These are phyloP conservation scores for Leptopilina myrica DNA, from an alignment of 2,888 invertebrate genomes.

Conservation along the genomic window DNA sequence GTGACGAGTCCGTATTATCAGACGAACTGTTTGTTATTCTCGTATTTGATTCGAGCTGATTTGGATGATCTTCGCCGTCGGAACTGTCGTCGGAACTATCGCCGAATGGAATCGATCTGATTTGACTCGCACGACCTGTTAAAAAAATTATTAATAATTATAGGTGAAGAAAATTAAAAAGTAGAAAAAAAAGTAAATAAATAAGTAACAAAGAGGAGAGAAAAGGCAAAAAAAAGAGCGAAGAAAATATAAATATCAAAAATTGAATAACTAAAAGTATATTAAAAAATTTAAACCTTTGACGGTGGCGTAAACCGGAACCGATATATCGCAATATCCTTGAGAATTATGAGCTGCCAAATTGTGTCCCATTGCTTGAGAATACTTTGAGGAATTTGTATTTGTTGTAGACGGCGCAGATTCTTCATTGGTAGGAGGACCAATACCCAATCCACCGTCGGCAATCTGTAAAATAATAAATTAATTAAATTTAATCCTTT, in stretches of 20 bases:
- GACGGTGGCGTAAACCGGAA: slow-evolving; percentile 97
- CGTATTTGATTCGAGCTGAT: slow-evolving; percentile 79
- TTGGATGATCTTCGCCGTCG: slow-evolving; percentile 87
- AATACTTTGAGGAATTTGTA: slow-evolving; percentile 74
- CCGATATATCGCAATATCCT: slow-evolving; percentile 93
- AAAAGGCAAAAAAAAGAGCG: too few species aligned
- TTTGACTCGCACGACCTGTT: slow-evolving; percentile 90
- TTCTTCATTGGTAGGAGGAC: slow-evolving; percentile 72
- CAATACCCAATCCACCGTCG: slow-evolving; percentile 74
- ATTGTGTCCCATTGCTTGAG: slow-evolving; percentile 73
- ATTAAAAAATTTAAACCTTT: slow-evolving; percentile 79
- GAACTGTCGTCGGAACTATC: slow-evolving; percentile 97
- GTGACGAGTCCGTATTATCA: slow-evolving; percentile 80
- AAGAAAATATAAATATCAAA: not conserved
- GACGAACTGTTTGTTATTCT: slow-evolving; percentile 78
- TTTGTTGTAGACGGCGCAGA: slow-evolving; percentile 68
- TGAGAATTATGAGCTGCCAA: slow-evolving; percentile 79
- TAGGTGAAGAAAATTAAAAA: too few species aligned
- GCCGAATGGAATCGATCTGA: slow-evolving; percentile 96
- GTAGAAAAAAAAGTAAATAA: too few species aligned
- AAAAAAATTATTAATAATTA: not conserved
- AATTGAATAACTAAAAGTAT: not conserved
- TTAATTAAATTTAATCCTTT: too few species aligned
- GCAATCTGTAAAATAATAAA: slow-evolving; percentile 66
- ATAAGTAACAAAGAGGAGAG: not conserved